A percentile compares a stretch with the other conserved stretches of the same genome.
Conservation (phyloP, 2,888 invertebrate genomes). For the Drosophila colorata region DNA sequence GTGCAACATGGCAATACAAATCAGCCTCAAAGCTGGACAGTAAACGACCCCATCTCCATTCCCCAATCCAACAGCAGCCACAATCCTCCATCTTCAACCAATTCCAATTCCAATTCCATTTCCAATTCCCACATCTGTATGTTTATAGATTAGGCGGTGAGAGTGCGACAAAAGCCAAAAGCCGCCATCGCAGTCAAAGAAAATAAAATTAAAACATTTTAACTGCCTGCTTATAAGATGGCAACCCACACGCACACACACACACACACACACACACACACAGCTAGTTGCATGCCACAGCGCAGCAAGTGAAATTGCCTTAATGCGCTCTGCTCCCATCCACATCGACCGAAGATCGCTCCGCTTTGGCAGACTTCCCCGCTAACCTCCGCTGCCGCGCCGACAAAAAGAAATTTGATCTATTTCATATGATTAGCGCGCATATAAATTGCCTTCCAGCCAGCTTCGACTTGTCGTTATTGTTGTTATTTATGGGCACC, state of each 20-base stretch:
- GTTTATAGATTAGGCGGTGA: conserved; percentile 62
- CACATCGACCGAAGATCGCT: conserved; percentile 40
- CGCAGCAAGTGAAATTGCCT: conserved; percentile 58
- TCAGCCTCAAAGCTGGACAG: conserved; percentile 51
- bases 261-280: conserved; percentile 19
- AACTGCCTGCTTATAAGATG: conserved; percentile 54
- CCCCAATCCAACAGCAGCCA: conserved; percentile 11
- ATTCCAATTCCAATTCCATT: conserved; percentile 33
- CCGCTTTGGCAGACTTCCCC: conserved; percentile 32
- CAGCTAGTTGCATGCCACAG: conserved; percentile 39
- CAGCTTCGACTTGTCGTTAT: conserved; percentile 6
- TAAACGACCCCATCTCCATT: conserved; percentile 10
- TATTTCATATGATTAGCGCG: conserved; percentile 76
- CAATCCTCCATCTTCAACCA: conserved; percentile 18
- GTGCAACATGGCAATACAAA: conserved; percentile 60
- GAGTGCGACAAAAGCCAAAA: conserved; percentile 68
- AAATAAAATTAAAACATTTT: conserved; percentile 75
- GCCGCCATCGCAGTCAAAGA: conserved; percentile 54
- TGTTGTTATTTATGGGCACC: conserved; percentile 15
- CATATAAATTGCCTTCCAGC: conserved; percentile 69
- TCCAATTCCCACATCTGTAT: conserved; percentile 42
- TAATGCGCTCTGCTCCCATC: conserved; percentile 40
- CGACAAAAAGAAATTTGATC: conserved; percentile 75
- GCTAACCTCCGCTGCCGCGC: conserved; percentile 28
- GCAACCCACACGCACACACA: conserved; percentile 45